Base-by-base conservation (phyloP, 2,113 vertebrate genomes). In the Tragelaphus buxtoni region DNA sequence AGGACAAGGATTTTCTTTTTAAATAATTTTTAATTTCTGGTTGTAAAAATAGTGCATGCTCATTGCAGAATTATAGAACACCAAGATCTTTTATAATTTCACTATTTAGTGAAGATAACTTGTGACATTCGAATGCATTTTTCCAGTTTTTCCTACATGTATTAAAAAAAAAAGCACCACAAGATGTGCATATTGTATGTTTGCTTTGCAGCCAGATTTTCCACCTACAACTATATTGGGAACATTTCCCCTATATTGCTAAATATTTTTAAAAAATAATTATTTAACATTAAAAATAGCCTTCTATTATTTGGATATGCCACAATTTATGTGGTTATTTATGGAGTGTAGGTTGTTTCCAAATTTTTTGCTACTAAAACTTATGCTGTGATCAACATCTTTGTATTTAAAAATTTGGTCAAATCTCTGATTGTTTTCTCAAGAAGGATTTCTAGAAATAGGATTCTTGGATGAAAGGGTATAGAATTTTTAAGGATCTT, bases 391-490 rank as follows among this genome's bases (percentile, higher is more conserved):
- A 69, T 88, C 26, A 69, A 2, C 1, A 82, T 76, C 76, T 91
- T 89, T 55, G 2, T 91, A 35, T n/a, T 28, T 82, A 79, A 87
- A 72, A 83, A 56, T 88, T 88, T 91, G 16, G 45, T 93, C 55
- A 97, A 81, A 94, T 91, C 51, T 93, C 26, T 74, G 47, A 80
- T 94, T 92, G 77, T 96, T 93, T 88, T 91, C 47, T 96, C 53
- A 77, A 53, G 35, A 84, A 94, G 35, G 16, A 53, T 85, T 65
- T 93, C 61, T 97, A 82, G 61, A 93, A 96, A 45, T 95, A 74
- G 28, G 28, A 63, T 83, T 95, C 11, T 39, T 94, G 5, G 26
- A 56, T 69, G 45, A 94, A 88, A 91, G 55, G 39, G 69, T 69
- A 79, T 22, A 76, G 69, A 60, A 28, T 65, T 77, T 95, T 81